A percentile compares a stretch with the other conserved stretches of the same genome.
phyloP scores from a whole-genome alignment of 2,113 vertebrate genomes.

The Archilochus colubris region DNA sequence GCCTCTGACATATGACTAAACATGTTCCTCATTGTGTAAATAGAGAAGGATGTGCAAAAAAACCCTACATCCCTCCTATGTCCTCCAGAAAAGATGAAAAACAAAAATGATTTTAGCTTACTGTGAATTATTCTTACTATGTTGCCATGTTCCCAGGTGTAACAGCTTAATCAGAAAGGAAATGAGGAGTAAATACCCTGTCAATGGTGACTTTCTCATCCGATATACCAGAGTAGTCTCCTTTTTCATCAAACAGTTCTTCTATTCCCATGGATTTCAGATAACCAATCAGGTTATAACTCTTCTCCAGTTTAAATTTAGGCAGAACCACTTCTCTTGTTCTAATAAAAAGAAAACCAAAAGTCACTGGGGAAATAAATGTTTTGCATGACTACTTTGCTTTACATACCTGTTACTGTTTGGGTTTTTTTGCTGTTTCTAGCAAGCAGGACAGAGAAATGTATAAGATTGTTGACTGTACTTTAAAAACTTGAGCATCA shows the following conservation, averaged over 20 bases:
- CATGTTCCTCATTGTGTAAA: background rate
- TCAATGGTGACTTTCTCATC: conserved; percentile 84
- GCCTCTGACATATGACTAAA: background rate
- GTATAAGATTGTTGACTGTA: background rate
- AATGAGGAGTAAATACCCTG: conserved; percentile 76
- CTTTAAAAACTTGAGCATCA: background rate
- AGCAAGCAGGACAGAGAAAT: background rate
- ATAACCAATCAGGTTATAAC: conserved; percentile 87
- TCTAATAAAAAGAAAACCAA: conserved; percentile 68
- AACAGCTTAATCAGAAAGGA: background rate
- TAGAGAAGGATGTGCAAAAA: background rate
- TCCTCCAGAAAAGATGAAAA: background rate
- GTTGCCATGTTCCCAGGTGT: background rate
- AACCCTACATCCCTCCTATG: background rate
- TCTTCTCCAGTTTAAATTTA: conserved; percentile 93
- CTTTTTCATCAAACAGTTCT: conserved; percentile 82
- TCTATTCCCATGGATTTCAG: conserved; percentile 89
- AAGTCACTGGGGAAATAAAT: background rate
- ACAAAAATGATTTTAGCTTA: background rate
- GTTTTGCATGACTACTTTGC: background rate
- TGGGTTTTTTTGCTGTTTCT: background rate
- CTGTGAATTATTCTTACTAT: background rate
- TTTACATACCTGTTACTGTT: background rate
- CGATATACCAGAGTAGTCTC: conserved; percentile 87
- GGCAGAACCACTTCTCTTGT: conserved; percentile 92